phyloP scores from a whole-genome alignment of 2,888 invertebrate genomes.

The Mythimna impura region DNA sequence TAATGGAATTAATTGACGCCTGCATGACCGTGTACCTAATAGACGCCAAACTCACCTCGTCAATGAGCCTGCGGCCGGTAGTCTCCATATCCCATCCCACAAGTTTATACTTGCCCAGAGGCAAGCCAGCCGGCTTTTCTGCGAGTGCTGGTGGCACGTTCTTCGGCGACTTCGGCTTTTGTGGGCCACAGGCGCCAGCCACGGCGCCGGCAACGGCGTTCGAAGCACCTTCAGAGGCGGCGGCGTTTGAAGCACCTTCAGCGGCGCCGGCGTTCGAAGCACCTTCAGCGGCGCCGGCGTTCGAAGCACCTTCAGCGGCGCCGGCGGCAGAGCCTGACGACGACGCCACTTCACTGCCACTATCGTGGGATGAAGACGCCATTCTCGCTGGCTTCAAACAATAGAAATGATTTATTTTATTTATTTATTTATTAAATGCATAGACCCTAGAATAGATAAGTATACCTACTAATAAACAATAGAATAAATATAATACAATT shows the following conservation, averaged over 20 bases:
- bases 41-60: slow-evolving; percentile 89
- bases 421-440: no score
- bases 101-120: slow-evolving; percentile 93
- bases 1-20: no score
- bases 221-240: not conserved
- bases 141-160: slow-evolving; percentile 81
- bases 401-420: not conserved
- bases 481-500: no score
- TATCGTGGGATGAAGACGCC: not conserved
- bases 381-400: not conserved
- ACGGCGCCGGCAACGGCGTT: not conserved
- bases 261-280: not conserved
- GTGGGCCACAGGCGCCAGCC: not conserved
- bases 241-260: not conserved
- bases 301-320: not conserved
- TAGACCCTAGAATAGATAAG: no score
- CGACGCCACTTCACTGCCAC: not conserved
- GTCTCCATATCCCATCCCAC: slow-evolving; percentile 96
- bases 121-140: slow-evolving; percentile 89
- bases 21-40: no score
- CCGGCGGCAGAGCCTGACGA: not conserved
- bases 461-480: no score
- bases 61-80: slow-evolving; percentile 95
- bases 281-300: not conserved
- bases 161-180: slow-evolving; percentile 70